Evolutionary conservation across 2,888 invertebrate species (phyloP).

Genomic region (Zygothrica quintamaculata): DNA sequence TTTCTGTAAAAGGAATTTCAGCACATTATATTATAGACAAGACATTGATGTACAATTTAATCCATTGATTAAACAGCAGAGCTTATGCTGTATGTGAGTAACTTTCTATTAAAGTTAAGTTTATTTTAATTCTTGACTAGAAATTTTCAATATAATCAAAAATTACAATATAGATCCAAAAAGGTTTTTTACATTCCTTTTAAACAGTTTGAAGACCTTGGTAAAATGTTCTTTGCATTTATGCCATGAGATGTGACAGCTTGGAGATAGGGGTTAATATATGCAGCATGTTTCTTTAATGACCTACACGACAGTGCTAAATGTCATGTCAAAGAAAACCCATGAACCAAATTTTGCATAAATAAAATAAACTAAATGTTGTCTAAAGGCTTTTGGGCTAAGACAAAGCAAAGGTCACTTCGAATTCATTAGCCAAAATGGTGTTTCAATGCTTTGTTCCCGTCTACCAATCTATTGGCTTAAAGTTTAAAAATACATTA

Average conservation of each 20-base stretch:
- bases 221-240: conserved; percentile 19
- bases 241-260: conserved; percentile 28
- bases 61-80: conserved; percentile 3
- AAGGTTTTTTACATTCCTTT: not conserved
- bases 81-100: not conserved
- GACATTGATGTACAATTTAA: conserved; percentile 9
- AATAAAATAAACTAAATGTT: conserved; percentile 7
- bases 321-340: conserved; percentile 13
- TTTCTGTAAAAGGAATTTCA: conserved; percentile 8
- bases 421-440: too few relatives aligned
- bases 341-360: conserved; percentile 31
- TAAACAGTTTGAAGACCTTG: conserved; percentile 47
- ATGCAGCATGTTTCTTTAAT: conserved; percentile 36
- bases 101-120: not conserved
- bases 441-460: too few relatives aligned
- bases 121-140: conserved; percentile 1
- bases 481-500: conserved; percentile 21
- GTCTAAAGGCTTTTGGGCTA: not conserved
- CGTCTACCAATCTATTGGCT: conserved; percentile 36
- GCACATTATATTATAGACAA: conserved; percentile 13
- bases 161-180: conserved; percentile 8
- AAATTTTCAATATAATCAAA: conserved; percentile 23
- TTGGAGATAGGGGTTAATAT: conserved; percentile 31
- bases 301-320: conserved; percentile 26
- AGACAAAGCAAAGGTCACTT: conserved; percentile 17